These are phyloP conservation scores for Lasius platythorax DNA, from an alignment of 2,888 invertebrate genomes.

Conservation along the genomic window DNA sequence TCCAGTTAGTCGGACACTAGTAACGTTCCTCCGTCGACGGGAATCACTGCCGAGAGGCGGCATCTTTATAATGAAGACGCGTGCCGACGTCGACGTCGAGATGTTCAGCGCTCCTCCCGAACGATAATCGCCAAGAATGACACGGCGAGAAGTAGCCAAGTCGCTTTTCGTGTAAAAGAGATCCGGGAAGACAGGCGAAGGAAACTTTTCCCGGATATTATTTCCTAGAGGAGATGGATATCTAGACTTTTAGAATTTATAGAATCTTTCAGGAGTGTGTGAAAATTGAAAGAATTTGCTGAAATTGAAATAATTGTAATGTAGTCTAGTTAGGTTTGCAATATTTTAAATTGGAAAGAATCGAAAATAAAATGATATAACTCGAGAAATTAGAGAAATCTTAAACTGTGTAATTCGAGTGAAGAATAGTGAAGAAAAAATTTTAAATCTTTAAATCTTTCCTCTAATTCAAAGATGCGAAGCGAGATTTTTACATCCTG, in stretches of 20 bases:
- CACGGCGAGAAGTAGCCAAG: constrained; percentile 28
- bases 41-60: constrained; percentile 55
- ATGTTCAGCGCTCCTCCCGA: constrained; percentile 61
- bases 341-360: no score
- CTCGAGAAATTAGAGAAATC: not conserved
- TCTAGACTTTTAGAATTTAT: not conserved
- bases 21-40: constrained; percentile 48
- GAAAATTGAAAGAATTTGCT: not conserved
- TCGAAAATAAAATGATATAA: no score
- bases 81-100: constrained; percentile 55
- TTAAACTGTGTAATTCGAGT: not conserved
- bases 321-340: no score
- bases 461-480: not conserved
- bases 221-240: not conserved
- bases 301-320: not conserved
- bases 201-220: constrained; percentile 30
- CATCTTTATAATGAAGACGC: constrained; percentile 65
- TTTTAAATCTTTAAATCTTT: not conserved
- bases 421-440: not conserved
- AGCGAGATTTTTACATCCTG: not conserved
- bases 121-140: constrained; percentile 48
- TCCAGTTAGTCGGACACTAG: constrained; percentile 48
- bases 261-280: not conserved
- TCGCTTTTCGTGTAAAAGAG: not conserved
- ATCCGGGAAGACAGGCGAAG: not conserved